Conservation (phyloP, 2,797 vertebrate species). For the Nothura maculosa region DNA sequence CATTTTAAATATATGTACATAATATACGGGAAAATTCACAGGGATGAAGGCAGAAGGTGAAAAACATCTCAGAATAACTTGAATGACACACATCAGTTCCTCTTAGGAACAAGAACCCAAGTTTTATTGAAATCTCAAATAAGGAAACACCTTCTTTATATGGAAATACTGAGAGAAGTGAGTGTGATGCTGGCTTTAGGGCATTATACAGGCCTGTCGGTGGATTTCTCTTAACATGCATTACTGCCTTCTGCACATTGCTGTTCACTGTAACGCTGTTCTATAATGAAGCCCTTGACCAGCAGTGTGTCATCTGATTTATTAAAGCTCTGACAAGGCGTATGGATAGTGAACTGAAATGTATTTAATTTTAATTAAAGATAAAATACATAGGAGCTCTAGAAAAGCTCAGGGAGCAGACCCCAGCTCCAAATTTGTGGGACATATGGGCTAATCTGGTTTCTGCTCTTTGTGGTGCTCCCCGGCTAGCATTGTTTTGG, state of each 20-base stretch:
- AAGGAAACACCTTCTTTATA: background rate
- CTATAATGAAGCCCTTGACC: background rate
- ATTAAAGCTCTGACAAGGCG: background rate
- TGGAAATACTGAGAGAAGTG: background rate
- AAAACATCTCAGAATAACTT: constrained; percentile 27
- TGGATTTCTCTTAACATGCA: background rate
- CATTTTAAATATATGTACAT: constrained; percentile 1
- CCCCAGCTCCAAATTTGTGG: background rate
- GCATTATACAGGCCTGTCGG: accelerated
- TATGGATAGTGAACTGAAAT: background rate
- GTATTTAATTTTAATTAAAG: background rate
- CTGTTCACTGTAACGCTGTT: background rate
- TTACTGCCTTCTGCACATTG: background rate
- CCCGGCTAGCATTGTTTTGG: background rate
- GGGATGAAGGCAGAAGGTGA: background rate
- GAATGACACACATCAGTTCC: constrained; percentile 9
- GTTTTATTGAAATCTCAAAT: background rate
- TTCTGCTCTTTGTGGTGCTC: accelerated
- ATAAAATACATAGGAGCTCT: background rate
- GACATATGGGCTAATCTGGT: background rate
- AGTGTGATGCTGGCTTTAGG: background rate
- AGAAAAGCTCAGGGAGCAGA: background rate
- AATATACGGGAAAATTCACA: constrained; percentile 46
- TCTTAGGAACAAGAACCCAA: background rate
- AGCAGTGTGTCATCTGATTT: background rate